Base-by-base conservation (phyloP, 2,113 vertebrate genomes). In the Strix uralensis region DNA sequence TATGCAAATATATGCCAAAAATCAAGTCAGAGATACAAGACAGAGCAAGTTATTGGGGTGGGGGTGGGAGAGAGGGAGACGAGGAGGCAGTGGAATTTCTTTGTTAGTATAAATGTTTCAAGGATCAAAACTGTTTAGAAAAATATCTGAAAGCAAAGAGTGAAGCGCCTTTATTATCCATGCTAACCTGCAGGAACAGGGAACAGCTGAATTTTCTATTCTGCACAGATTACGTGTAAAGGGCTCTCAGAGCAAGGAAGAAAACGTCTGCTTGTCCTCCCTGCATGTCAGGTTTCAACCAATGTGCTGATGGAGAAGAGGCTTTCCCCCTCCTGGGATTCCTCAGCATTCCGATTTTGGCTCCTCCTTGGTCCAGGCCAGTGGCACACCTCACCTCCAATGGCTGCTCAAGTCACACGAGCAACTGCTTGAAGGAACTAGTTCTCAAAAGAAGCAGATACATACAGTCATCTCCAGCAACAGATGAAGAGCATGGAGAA, bases 1-100 rank as follows among this genome's bases (percentile, higher is more conserved):
- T 95, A 97, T 97, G 96, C 92, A 97, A 97, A 97, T 96, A 78
- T 97, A 96, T 97, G 97, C 96, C 94, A 97, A 96, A 97, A 97
- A 96, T 97, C 94, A 94, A 95, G 92, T 78, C 71, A 5, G 86
- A 90, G 90, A 95, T 94, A 96, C 70, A 94, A 97, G 95, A 84
- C 87, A 92, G 88, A 94, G 85, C 77, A 95, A 91, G 88, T 94
- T 94, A 88, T 81, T 90, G 89, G 90, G 46, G 38, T 71, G 81
- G 75, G 84, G 84, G 91, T 1, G 49, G 75, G 65, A 74, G 62
- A 34, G 66, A 91, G 42, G 62, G 66, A 95, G 86, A 79, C 11
- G 3, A 75, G 82, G 71, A 93, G 88, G 86, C 92, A 93, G 70
- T 61, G 86, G 94, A 94, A 97, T 93, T 89, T 94, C 91, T 93